Evolutionary conservation across 37 sponge, comb jelly and placozoan genomes (phyloP).

Genomic region (Geodia barretti): DNA sequence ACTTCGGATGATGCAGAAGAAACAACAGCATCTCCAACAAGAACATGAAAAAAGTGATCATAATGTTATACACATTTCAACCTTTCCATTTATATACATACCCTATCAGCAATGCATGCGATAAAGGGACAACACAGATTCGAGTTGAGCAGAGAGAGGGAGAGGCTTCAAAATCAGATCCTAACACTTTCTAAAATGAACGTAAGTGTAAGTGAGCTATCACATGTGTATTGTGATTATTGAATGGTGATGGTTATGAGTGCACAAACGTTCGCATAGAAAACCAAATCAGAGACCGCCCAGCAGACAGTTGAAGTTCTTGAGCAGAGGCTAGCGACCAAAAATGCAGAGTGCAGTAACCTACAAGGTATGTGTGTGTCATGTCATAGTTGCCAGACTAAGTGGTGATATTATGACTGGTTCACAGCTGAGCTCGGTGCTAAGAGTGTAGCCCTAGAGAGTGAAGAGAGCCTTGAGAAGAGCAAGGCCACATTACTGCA

Average conservation of each 20-base stretch:
- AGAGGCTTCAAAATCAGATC: too few species aligned
- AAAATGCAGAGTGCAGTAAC: background rate
- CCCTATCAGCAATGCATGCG: background rate
- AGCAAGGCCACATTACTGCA: background rate
- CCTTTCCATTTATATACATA: background rate
- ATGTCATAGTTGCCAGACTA: too few species aligned
- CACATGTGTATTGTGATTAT: too few species aligned
- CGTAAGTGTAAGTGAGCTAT: too few species aligned
- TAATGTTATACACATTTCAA: background rate
- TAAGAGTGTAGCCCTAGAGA: background rate
- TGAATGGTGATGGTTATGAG: too few species aligned
- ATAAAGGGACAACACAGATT: background rate
- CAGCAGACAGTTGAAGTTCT: background rate
- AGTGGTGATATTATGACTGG: too few species aligned
- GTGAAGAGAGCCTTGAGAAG: constrained; percentile 8
- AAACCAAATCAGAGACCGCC: too few species aligned
- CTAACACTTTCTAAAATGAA: too few species aligned
- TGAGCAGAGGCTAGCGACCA: background rate
- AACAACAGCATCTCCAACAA: background rate
- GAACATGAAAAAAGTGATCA: background rate
- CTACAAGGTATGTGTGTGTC: background rate
- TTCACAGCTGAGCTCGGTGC: background rate
- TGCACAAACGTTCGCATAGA: background rate
- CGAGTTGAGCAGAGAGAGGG: background rate
- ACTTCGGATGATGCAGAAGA: too few species aligned